These are phyloP conservation scores for Ispidina lecontei DNA, from an alignment of 2,797 vertebrate genomes.

Conservation along the genomic window DNA sequence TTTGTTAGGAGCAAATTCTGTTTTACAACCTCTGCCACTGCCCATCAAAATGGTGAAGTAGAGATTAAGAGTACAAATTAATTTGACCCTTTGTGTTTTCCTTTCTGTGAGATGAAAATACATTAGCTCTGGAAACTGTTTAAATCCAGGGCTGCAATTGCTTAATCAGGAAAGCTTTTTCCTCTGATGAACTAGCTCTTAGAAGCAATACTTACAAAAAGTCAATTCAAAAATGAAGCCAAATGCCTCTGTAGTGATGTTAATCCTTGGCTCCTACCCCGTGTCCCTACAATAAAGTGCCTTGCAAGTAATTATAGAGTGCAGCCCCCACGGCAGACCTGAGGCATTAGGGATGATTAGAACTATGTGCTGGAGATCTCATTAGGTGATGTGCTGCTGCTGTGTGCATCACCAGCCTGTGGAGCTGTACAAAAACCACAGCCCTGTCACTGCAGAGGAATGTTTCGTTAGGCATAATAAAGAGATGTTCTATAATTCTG, in stretches of 20 bases:
- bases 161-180: conserved; percentile 53
- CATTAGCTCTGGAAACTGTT: conserved; percentile 13
- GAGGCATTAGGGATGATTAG: conserved; percentile 20
- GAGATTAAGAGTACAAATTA: background rate
- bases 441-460: background rate
- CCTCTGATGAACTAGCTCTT: conserved; percentile 26
- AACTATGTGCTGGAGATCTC: background rate
- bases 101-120: background rate
- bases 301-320: conserved; percentile 17
- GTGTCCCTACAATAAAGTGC: background rate
- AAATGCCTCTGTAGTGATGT: background rate
- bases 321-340: background rate
- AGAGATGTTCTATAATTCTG: background rate
- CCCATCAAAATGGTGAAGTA: background rate
- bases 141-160: background rate
- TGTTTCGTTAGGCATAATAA: background rate
- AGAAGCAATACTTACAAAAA: conserved; percentile 9
- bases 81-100: conserved; percentile 24
- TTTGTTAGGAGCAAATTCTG: background rate
- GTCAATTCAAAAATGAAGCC: conserved; percentile 35
- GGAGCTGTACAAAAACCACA: background rate
- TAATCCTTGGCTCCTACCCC: conserved; percentile 11
- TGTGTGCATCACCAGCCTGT: background rate
- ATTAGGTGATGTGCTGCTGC: background rate
- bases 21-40: background rate